Evolutionary conservation across 2,888 invertebrate species (phyloP), one percentile per base, ranked within the genome.

Genomic region (Petrolisthes manimaculis): DNA sequence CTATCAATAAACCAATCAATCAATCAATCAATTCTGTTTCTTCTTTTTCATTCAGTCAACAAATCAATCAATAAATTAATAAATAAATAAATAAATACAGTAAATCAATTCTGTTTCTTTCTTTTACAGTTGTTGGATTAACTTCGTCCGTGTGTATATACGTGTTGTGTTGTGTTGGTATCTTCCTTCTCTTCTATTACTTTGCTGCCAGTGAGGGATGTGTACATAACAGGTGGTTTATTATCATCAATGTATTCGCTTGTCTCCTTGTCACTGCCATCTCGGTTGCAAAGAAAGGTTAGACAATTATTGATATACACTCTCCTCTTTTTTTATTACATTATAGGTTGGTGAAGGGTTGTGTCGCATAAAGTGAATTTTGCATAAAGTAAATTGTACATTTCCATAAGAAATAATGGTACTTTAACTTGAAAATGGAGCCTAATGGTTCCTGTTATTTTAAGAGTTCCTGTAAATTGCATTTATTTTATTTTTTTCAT

Each of bases 181-280:
- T 92, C 14, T 91, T 93, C 21, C 90, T 93, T 24, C 91, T 93
- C 51, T 93, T 92, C 89, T 91, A 92, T 83, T 92, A 92, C 91
- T 93, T 93, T 91, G 93, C 93, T 5, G 91, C 92, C 9, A 90
- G 91, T 12, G 91, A 92, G 55, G 92, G 92, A 53, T 94, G 94
- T 89, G 89, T 91, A 18, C 92, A 92, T 80, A 94, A 93, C 91
- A 93, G 93, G 89, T 92, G 93, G 67, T 93, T 93, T 88, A 93
- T 94, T 51, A 92, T 93, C 14, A 91, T 93, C 84, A 94, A 93
- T 91, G 92, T 92, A 9, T 92, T 92, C 8, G 92, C 93, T 0
- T 93, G 93, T 91, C 90, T 93, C 18, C 53, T 93, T 6, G 91
- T 93, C 71, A 92, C 93, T 6, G 91, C 93, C 86, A 90, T 93